phyloP scores from a whole-genome alignment of 2,113 vertebrate species.

The Periophthalmodon schlosseri region DNA sequence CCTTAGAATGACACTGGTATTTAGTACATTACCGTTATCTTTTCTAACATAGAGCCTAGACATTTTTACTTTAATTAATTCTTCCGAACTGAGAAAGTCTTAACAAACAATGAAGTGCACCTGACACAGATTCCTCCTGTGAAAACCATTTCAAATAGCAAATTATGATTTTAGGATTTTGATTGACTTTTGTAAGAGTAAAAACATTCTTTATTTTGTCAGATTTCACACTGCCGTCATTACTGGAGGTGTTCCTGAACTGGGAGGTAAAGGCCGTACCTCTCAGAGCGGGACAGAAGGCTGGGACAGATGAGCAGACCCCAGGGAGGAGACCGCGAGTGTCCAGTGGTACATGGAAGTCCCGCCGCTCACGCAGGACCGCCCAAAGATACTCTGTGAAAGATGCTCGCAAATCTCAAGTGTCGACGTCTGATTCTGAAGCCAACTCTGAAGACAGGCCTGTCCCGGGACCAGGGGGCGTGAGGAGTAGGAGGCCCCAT shows the following conservation, averaged over 20 bases:
- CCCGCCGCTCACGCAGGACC: slow-evolving; percentile 77
- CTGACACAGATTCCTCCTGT: slow-evolving; percentile 14
- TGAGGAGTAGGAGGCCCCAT: slow-evolving; percentile 77
- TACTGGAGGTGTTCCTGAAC: slow-evolving; percentile 79
- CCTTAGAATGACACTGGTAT: slow-evolving; percentile 57
- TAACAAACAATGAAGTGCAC: slow-evolving; percentile 20
- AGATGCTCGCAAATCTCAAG: slow-evolving; percentile 86
- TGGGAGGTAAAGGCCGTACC: slow-evolving; percentile 78
- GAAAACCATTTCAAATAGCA: neutral
- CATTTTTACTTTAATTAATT: slow-evolving; percentile 77
- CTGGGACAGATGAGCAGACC: slow-evolving; percentile 72
- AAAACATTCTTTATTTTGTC: slow-evolving; percentile 37
- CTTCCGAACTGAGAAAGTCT: slow-evolving; percentile 30
- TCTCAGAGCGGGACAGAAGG: slow-evolving; percentile 81
- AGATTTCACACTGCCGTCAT: slow-evolving; percentile 88
- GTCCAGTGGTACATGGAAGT: slow-evolving; percentile 78
- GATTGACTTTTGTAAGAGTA: neutral
- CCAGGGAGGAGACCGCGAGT: slow-evolving; percentile 68
- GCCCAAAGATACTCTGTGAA: slow-evolving; percentile 86
- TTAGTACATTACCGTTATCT: slow-evolving; percentile 70
- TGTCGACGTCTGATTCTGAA: slow-evolving; percentile 94
- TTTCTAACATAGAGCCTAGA: slow-evolving; percentile 65
- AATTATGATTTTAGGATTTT: neutral
- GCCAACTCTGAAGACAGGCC: slow-evolving; percentile 86
- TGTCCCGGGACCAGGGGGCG: slow-evolving; percentile 28